Percentiles rank a stretch among this genome's conserved stretches.
Conservation (phyloP, 2,797 vertebrate species). For the Etheostoma nigrum region DNA sequence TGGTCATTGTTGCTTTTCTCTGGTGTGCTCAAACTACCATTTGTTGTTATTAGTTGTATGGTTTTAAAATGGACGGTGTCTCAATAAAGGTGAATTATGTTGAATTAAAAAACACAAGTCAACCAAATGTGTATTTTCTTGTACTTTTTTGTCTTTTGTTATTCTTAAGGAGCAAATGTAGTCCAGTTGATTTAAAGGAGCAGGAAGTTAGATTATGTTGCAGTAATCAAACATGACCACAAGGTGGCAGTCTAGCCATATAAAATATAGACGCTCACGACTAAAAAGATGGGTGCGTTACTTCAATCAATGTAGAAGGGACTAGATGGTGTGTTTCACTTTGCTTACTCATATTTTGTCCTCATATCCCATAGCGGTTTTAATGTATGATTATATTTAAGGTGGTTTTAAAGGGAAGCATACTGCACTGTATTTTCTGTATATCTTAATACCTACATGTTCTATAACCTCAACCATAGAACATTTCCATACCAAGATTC, state of each 20-base stretch:
- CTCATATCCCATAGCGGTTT: not conserved
- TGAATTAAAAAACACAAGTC: slow-evolving; percentile 30
- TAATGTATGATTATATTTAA: not conserved
- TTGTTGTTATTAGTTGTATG: slow-evolving; percentile 54
- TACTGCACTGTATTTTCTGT: not conserved
- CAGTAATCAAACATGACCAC: slow-evolving; percentile 53
- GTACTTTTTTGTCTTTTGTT: not conserved
- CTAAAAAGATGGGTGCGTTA: not conserved
- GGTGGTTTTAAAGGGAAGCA: not conserved
- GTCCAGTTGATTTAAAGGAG: not conserved
- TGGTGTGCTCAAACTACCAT: slow-evolving; percentile 35
- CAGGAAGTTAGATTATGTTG: slow-evolving; percentile 5
- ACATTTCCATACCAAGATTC: not conserved
- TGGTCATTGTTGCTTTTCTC: slow-evolving; percentile 43
- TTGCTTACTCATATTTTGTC: not conserved
- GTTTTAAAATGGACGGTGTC: slow-evolving; percentile 65
- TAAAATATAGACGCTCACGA: not conserved
- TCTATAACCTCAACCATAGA: not conserved
- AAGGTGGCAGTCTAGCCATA: slow-evolving; percentile 46
- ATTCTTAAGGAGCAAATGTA: not conserved
- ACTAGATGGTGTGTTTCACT: not conserved
- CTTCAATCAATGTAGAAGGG: not conserved
- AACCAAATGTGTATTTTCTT: not conserved
- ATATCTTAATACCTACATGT: not conserved
- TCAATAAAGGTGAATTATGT: slow-evolving; percentile 71